These are phyloP conservation scores for Saccostrea glomerata DNA, from an alignment of 1,140 invertebrate genomes.

Conservation along the genomic window DNA sequence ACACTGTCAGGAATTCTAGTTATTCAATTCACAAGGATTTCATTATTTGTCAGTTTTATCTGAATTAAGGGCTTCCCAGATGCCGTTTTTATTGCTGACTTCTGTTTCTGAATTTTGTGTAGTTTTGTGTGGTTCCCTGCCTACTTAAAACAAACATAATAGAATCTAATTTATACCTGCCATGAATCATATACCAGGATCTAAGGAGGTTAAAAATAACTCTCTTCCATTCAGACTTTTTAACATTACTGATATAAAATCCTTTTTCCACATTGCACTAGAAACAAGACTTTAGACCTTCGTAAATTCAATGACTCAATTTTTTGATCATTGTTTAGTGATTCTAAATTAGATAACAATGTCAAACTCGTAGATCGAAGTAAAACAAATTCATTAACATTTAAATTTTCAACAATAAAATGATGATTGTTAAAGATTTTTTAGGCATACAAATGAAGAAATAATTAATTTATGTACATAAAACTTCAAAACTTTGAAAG, in stretches of 20 bases:
- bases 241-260: neutral
- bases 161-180: constrained; percentile 14
- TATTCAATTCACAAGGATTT: neutral
- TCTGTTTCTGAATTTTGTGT: constrained; percentile 26
- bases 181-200: neutral
- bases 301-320: too few relatives aligned
- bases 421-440: too few relatives aligned
- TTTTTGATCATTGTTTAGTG: too few relatives aligned
- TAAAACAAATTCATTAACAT: too few relatives aligned
- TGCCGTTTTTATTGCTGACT: constrained; percentile 26
- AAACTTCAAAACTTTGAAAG: too few relatives aligned
- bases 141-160: constrained; percentile 27
- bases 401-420: too few relatives aligned
- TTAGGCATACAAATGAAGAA: too few relatives aligned
- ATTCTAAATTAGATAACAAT: too few relatives aligned
- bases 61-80: neutral
- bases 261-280: too few relatives aligned
- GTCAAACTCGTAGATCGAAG: too few relatives aligned
- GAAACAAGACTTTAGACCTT: too few relatives aligned
- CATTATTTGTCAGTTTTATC: neutral
- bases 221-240: neutral
- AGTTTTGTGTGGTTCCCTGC: neutral
- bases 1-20: neutral
- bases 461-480: too few relatives aligned
- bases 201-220: neutral